Percentiles rank a stretch among this genome's conserved stretches.
phyloP scores from a whole-genome alignment of 2,797 vertebrate genomes.

The Catharus ustulatus region DNA sequence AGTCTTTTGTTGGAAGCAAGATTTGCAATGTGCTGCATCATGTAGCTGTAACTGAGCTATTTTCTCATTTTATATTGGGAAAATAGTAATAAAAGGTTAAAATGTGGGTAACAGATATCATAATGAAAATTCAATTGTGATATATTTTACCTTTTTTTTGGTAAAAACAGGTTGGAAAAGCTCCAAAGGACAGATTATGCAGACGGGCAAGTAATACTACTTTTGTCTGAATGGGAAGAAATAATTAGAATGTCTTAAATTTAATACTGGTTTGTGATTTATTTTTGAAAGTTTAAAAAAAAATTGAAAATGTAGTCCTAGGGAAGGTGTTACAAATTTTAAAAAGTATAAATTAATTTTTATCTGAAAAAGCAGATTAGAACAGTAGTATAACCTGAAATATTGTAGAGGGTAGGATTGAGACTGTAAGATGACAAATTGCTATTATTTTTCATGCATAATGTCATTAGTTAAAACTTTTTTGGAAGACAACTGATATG shows the following conservation, averaged over 20 bases:
- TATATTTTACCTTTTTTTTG: not conserved
- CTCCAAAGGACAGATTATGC: constrained; percentile 95
- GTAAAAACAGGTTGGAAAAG: constrained; percentile 90
- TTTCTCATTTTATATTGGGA: not conserved
- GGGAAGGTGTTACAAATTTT: not conserved
- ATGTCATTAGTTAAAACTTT: not conserved
- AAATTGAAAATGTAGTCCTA: not conserved
- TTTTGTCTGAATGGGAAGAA: not conserved
- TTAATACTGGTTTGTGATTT: not conserved
- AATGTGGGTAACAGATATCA: not conserved
- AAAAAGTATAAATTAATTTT: not conserved
- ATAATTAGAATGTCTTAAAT: not conserved
- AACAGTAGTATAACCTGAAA: not conserved
- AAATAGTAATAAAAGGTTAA: not conserved
- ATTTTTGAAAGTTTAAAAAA: not conserved
- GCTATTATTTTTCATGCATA: not conserved
- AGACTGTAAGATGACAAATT: not conserved
- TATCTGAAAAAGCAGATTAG: not conserved
- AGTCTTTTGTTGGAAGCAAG: not conserved
- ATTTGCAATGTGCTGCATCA: not conserved
- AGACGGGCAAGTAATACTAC: constrained; percentile 83
- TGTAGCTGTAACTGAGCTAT: not conserved
- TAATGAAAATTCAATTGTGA: not conserved
- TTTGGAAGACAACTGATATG: not conserved
- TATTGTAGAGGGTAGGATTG: not conserved